Evolutionary conservation across 2,113 vertebrate genomes (phyloP), one percentile per base, ranked within the genome.

Genomic region (Zootoca vivipara): DNA sequence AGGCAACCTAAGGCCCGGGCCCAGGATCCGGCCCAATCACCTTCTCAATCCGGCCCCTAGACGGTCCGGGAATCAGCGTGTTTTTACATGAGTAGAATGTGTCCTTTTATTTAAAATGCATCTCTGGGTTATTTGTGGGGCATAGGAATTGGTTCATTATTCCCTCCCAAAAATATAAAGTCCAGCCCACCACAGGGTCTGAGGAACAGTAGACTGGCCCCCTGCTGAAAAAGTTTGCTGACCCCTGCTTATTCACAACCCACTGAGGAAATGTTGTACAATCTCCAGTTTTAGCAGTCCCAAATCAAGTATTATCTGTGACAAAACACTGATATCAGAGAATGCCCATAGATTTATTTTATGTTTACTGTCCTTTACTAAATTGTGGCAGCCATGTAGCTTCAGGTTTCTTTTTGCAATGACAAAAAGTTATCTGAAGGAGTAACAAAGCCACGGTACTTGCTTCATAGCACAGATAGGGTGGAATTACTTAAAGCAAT

Each of bases 401-500:
- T 52, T 52, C 46, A 52, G 46, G 46, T 10, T 52, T 89, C n/a
- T 87, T 30, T 15, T 79, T 83, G 65, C 67, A 87, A 42, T 65
- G 9, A 3, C 58, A 24, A 40, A 30, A n/a, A 74, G 56, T 33
- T 22, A 3, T 82, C 82, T 3, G 87, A 89, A 82, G 86, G 86
- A 73, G 64, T 86, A 65, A 33, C 62, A 52, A 52, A 84, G 42
- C 42, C 33, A 18, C 20, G 75, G 24, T 42, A 28, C 26, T 15
- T 16, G 4, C 9, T 64, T 67, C 7, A 30, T 72, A 46, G 15
- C 16, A 70, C 67, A n/a, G 88, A 65, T 75, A 88, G 83, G 82
- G 82, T 89, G 26, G 62, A 89, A 88, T 56, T 85, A 86, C 73
- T 85, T 46, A 70, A 65, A 67, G 26, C 72, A 90, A 84, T 73